Evolutionary conservation across 2,113 vertebrate genomes (phyloP).

Genomic region (Ciconia boyciana): DNA sequence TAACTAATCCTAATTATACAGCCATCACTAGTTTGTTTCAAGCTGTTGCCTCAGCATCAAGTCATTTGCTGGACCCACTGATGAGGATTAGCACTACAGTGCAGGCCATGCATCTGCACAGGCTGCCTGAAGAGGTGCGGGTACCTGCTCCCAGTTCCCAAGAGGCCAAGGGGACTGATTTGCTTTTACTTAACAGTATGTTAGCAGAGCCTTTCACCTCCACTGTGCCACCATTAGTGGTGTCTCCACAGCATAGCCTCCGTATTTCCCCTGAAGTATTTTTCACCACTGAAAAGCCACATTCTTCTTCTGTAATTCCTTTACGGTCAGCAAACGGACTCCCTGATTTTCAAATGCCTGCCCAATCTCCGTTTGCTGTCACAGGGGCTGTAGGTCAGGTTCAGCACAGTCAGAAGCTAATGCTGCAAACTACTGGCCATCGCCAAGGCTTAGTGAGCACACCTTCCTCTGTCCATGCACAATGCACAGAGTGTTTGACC

Average conservation of each 20-base stretch:
- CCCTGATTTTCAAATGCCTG: neutral
- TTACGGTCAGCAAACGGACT: neutral
- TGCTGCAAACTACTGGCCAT: neutral
- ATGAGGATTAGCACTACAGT: neutral
- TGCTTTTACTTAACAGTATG: neutral
- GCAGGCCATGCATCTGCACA: neutral
- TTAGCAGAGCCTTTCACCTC: neutral
- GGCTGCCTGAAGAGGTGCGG: neutral
- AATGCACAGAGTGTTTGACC: neutral
- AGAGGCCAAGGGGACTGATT: neutral
- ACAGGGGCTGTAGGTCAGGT: neutral
- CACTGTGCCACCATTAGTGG: neutral
- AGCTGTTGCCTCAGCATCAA: neutral
- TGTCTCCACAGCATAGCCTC: neutral
- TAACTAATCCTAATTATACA: neutral
- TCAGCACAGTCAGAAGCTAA: neutral
- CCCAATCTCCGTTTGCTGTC: neutral
- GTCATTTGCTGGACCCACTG: accelerated
- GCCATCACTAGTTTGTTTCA: neutral
- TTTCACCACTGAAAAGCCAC: neutral
- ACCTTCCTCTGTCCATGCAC: neutral
- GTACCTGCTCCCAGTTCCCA: neutral
- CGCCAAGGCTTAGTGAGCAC: neutral
- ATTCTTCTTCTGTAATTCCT: neutral
- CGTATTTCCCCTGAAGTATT: accelerated